phyloP scores from a whole-genome alignment of 1,140 invertebrate species.

The Kradibia gibbosae region DNA sequence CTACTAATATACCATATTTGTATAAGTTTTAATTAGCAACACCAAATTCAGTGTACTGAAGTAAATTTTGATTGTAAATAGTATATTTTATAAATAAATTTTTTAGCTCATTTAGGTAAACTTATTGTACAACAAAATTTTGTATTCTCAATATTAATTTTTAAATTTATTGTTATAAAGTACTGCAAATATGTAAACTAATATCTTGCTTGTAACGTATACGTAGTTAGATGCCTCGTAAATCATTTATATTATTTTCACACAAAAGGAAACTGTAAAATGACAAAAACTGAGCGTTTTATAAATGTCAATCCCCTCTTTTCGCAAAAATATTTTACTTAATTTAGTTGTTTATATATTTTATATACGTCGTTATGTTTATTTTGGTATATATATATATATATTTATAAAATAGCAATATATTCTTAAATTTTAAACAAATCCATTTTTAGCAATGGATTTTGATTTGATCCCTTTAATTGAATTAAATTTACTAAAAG shows the following conservation, averaged over 20 bases:
- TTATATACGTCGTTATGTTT: neutral
- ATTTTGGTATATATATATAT: neutral
- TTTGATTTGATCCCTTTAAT: conserved; percentile 22
- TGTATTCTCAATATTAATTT: neutral
- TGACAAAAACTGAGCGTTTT: neutral
- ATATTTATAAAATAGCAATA: conserved; percentile 11
- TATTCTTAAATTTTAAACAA: neutral
- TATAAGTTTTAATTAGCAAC: neutral
- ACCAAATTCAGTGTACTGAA: neutral
- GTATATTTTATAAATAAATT: neutral
- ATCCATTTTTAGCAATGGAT: neutral
- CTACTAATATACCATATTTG: neutral
- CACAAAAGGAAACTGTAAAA: neutral
- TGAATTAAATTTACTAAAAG: neutral
- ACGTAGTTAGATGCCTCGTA: neutral
- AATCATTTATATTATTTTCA: neutral
- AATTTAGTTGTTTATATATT: neutral
- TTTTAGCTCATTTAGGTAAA: neutral
- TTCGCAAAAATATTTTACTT: neutral
- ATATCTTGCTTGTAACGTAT: neutral
- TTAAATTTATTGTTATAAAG: neutral
- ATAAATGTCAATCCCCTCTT: neutral
- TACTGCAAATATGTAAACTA: neutral
- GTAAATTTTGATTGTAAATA: conserved; percentile 10
- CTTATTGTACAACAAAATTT: neutral